Evolutionary conservation across 2,888 invertebrate genomes (phyloP), one percentile per base, ranked within the genome.

Genomic region (Cantharis rustica): DNA sequence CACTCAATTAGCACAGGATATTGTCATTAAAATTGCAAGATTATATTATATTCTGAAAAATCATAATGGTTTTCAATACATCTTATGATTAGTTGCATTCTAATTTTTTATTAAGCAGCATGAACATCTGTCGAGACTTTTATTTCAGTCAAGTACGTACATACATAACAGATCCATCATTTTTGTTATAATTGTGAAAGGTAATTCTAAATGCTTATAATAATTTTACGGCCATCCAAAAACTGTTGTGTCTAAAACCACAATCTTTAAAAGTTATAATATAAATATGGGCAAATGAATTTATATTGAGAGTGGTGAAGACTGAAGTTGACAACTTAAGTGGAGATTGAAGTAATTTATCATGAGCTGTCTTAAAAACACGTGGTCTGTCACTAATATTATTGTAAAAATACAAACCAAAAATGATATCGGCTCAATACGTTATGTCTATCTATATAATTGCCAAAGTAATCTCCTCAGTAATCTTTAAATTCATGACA

Each of bases 271-370:
- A 69, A 16, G 26, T 69, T 15, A 26, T 31, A 26, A 16, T 16
- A 27, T 20, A 15, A 20, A 64, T 63, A 64, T 62, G 64, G 74
- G 68, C 75, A 75, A 71, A 75, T 75, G 75, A 66, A 71, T 47
- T 47, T 47, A 47, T 47, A 47, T 47, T 47, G 74, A 70, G 31
- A 70, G 70, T 74, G 63, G 17, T 27, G 70, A 47, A 61, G 74
- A 66, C 75, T 62, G 62, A 69, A 69, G 69, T 70, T 75, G 77
- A 77, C 77, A 72, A 66, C 66, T 71, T 70, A 74, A 74, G 71
- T 75, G 75, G 71, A 72, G 75, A 77, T 77, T 72, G 75, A 69
- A 63, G 72, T 69, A 71, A 77, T 77, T 72, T 64, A 77, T 77
- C 77, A 77, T 69, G 68, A 23, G 23, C 63, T 16, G 69, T 61